A percentile compares a stretch with the other conserved stretches of the same genome.
Evolutionary conservation across 2,888 invertebrate genomes (phyloP).

Genomic region (Acanthoscelides obtectus): DNA sequence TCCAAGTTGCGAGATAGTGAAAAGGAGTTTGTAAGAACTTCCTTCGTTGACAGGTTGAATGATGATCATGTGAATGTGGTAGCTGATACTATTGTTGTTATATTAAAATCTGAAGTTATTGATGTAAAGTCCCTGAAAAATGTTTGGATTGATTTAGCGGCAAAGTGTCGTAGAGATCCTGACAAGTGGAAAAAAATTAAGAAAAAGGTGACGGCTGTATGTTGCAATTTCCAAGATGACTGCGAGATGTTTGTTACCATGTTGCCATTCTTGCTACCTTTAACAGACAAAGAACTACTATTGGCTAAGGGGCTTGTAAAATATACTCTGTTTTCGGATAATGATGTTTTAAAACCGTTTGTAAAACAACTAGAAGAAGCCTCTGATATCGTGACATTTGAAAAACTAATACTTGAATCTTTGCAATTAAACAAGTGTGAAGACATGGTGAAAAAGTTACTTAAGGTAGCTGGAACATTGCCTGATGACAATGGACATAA

Average conservation of each 20-base stretch:
- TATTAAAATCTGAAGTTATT: slow-evolving; percentile 33
- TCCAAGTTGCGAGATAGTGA: slow-evolving; percentile 50
- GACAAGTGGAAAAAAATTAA: slow-evolving; percentile 46
- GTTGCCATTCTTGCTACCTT: slow-evolving; percentile 60
- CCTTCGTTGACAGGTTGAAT: slow-evolving; percentile 59
- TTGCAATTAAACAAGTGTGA: slow-evolving; percentile 2
- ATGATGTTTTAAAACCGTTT: slow-evolving; percentile 28
- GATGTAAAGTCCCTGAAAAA: slow-evolving; percentile 42
- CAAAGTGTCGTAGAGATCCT: slow-evolving; percentile 42
- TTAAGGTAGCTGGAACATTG: slow-evolving; percentile 23
- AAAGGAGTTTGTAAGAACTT: slow-evolving; percentile 58
- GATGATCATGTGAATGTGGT: slow-evolving; percentile 66
- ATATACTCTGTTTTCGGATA: slow-evolving; percentile 46
- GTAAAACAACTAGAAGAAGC: slow-evolving; percentile 9
- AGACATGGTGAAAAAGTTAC: slow-evolving; percentile 18
- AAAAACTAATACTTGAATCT: slow-evolving; percentile 16
- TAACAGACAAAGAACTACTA: slow-evolving; percentile 30
- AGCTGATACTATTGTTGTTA: slow-evolving; percentile 48
- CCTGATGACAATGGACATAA: slow-evolving; percentile 28
- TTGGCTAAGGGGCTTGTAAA: slow-evolving; percentile 42
- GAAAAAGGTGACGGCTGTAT: slow-evolving; percentile 26
- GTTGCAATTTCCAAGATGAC: slow-evolving; percentile 43
- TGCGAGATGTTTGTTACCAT: slow-evolving; percentile 56
- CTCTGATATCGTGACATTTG: slow-evolving; percentile 20
- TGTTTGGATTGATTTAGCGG: slow-evolving; percentile 51